phyloP scores from a whole-genome alignment of 64 coral and sea anemone species.

The Pachyseris speciosa region DNA sequence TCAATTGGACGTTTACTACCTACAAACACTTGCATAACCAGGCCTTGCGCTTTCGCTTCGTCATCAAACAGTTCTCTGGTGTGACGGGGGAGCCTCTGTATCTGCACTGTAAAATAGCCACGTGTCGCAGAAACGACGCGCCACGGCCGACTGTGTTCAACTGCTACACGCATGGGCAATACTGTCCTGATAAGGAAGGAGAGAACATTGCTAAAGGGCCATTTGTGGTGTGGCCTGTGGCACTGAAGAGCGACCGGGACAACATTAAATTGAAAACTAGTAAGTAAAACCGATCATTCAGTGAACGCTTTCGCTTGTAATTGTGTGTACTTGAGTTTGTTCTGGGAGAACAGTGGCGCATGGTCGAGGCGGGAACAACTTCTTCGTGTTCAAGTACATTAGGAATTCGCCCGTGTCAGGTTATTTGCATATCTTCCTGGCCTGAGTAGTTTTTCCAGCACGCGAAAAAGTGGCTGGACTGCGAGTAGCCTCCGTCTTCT shows the following conservation, averaged over 20 bases:
- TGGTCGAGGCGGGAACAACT: too few species aligned
- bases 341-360: too few species aligned
- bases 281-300: too few species aligned
- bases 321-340: too few species aligned
- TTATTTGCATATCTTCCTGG: too few species aligned
- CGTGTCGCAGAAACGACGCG: background rate
- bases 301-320: too few species aligned
- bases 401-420: too few species aligned
- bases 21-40: background rate
- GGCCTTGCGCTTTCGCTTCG: background rate
- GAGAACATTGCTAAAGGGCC: background rate
- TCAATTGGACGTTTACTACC: background rate
- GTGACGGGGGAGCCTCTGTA: background rate
- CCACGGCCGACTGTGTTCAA: background rate
- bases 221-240: slow-evolving; percentile 9
- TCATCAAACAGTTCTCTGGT: background rate
- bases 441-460: too few species aligned
- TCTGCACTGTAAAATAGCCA: background rate
- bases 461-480: too few species aligned
- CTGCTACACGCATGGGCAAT: background rate
- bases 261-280: background rate
- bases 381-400: too few species aligned
- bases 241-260: background rate
- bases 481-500: too few species aligned
- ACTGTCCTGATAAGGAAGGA: background rate